Evolutionary conservation across 1,140 invertebrate species (phyloP), one percentile per base, ranked within the genome.

Genomic region (Theocolax elegans): DNA sequence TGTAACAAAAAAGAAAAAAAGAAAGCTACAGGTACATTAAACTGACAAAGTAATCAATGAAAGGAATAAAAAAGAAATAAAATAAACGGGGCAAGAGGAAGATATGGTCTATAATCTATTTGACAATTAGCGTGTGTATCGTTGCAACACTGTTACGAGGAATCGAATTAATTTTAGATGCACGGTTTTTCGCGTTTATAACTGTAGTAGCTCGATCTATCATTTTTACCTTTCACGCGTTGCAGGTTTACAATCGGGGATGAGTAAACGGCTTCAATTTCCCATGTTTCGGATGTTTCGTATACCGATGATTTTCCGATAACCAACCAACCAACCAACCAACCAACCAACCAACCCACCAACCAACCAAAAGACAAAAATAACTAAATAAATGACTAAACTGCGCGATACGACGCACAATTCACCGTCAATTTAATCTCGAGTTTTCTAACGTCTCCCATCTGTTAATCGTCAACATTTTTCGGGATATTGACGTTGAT

Each of bases 401-500:
- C n/a, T 66, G 54, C 44, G 42, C 40, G 23, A 69, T 69, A 23
- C 21, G 46, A 54, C 58, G 59, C 67, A 69, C 58, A 69, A 69
- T 21, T 63, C 21, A 63, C 29, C n/a, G 59, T 69, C 38, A 69
- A 69, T 69, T 69, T 69, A 40, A 42, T 15, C 35, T 38, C 12
- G 19, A 60, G 10, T 27, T 68, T 62, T 60, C 53, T 49, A 49
- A 60, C 46, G 31, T 27, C 9, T 68, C 38, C 17, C 35, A 58
- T 53, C 38, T 48, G 19, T 38, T 67, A 38, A 59, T 58, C 31
- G 13, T 56, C 23, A 25, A 46, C 40, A n/a, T n/a, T 40, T n/a
- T 56, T 35, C 4, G 23, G 44, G 29, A 23, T 35, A 15, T 25
- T 8, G 53, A 53, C 12, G 25, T 40, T 9, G 27, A 51, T 54